Conservation (phyloP, 2,888 invertebrate genomes). For the Parnassius glacialis region DNA sequence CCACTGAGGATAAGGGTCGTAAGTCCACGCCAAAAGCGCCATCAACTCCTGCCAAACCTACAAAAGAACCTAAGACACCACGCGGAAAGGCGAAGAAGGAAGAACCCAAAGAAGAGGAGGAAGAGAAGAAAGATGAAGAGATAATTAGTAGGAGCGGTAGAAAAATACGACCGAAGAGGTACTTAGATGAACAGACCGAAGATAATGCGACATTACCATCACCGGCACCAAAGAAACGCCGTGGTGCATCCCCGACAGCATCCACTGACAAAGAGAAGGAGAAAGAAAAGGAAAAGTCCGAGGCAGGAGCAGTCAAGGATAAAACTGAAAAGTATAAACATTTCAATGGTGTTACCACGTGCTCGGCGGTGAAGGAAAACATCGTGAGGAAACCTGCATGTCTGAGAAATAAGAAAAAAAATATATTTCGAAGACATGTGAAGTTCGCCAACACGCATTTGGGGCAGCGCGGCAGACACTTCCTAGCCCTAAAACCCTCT, state of each 20-base stretch:
- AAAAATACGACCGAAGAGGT: slow-evolving; percentile 86
- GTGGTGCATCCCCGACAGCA: slow-evolving; percentile 47
- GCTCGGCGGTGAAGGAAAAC: no score
- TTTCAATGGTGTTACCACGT: slow-evolving; percentile 57
- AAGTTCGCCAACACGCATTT: no score
- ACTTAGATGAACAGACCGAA: slow-evolving; percentile 73
- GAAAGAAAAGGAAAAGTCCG: slow-evolving; percentile 40
- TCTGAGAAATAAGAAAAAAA: no score
- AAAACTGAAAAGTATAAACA: slow-evolving; percentile 52
- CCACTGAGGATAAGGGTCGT: slow-evolving; percentile 55
- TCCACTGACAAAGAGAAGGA: slow-evolving; percentile 37
- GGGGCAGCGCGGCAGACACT: no score
- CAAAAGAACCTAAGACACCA: slow-evolving; percentile 63
- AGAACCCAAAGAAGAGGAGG: slow-evolving; percentile 44
- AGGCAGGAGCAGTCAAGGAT: slow-evolving; percentile 32
- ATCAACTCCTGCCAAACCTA: slow-evolving; percentile 37
- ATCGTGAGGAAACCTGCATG: no score
- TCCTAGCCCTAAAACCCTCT: no score
- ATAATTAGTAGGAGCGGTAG: slow-evolving; percentile 86
- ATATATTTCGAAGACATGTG: no score
- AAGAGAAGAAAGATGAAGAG: slow-evolving; percentile 69
- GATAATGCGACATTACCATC: slow-evolving; percentile 61
- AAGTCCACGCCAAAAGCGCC: slow-evolving; percentile 47
- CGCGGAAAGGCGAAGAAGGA: slow-evolving; percentile 62
- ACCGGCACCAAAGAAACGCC: slow-evolving; percentile 62